Base-by-base conservation (phyloP, 1,140 invertebrate species). In the Formica exsecta region DNA sequence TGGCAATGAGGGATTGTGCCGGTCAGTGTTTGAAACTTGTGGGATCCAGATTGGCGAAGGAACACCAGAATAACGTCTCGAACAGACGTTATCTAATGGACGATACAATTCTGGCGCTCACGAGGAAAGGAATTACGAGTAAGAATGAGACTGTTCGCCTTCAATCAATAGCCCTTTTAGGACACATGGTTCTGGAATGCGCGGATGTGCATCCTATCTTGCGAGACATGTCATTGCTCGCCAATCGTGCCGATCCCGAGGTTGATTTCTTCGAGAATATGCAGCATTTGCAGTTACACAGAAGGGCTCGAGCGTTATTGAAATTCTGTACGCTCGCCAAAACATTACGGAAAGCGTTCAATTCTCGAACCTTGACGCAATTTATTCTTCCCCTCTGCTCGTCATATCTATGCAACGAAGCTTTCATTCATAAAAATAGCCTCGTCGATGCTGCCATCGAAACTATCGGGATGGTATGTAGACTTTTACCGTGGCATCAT, bases 221-320 rank as follows among this genome's bases (percentile, higher is more conserved):
- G 8, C 95, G 96, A n/a, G 98, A 99, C 95, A 95, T 99, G 41
- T 94, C 96, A 1, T 93, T 96, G 22, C 95, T 99, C 2, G 96
- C 96, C 0, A 97, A 98, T 92, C 96, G 96, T 90, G 95, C 95
- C 51, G 98, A 99, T 93, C 93, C 95, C 0, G 98, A 99, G 93
- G 97, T 98, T 0, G 98, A 99, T 94, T 99, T 99, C 95, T 99
- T 99, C 92, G 98, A 99, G 89, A 99, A 99, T 92, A 97, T 99
- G 89, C 96, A 96, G 51, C 99, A 99, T 95, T 94, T 98, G 54
- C 98, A 99, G 95, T 95, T 97, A 19, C 98, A 99, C 92, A 96
- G 98, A 89, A 97, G 97, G 92, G 97, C 97, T 0, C 96, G 97
- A 90, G 98, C 98, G 0, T 92, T 99, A 29, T 93, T 97, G 8